Evolutionary conservation across 1,140 invertebrate species (phyloP).

Genomic region (Pissodes strobi): DNA sequence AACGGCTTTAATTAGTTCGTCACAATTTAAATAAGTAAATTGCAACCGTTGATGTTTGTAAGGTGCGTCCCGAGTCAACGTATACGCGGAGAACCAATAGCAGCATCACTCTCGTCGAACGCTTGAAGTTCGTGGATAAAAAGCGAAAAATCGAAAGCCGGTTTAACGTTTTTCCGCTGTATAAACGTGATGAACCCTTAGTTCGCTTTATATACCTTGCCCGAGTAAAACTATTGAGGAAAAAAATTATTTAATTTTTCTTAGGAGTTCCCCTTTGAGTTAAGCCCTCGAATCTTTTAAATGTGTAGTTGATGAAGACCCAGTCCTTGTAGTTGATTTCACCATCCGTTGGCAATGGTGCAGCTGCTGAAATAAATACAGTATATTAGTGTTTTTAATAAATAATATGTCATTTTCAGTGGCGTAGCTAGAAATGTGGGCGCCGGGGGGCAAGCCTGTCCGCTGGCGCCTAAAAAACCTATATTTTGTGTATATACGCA

Average conservation of each 20-base stretch:
- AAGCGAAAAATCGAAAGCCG: too few species aligned
- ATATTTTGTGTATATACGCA: too few species aligned
- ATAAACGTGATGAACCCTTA: too few species aligned
- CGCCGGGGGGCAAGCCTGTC: too few species aligned
- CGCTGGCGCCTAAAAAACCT: too few species aligned
- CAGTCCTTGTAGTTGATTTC: slow-evolving; percentile 94
- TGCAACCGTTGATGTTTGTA: slow-evolving; percentile 2
- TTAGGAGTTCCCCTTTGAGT: slow-evolving; percentile 83
- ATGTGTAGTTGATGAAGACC: slow-evolving; percentile 99
- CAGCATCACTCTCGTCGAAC: neutral
- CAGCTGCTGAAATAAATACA: slow-evolving; percentile 74
- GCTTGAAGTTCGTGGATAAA: too few species aligned
- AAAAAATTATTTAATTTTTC: slow-evolving; percentile 74
- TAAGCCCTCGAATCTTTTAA: slow-evolving; percentile 96
- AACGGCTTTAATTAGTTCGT: neutral
- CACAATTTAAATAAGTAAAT: slow-evolving; percentile 16
- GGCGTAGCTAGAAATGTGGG: too few species aligned
- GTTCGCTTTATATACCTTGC: too few species aligned
- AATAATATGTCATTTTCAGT: too few species aligned
- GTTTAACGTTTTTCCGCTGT: too few species aligned
- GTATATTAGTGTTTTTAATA: too few species aligned
- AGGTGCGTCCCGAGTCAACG: neutral
- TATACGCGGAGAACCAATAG: neutral
- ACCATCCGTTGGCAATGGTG: slow-evolving; percentile 79
- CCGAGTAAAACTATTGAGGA: neutral